Evolutionary conservation across 2,113 vertebrate species (phyloP).

Genomic region (Eulemur macaco): DNA sequence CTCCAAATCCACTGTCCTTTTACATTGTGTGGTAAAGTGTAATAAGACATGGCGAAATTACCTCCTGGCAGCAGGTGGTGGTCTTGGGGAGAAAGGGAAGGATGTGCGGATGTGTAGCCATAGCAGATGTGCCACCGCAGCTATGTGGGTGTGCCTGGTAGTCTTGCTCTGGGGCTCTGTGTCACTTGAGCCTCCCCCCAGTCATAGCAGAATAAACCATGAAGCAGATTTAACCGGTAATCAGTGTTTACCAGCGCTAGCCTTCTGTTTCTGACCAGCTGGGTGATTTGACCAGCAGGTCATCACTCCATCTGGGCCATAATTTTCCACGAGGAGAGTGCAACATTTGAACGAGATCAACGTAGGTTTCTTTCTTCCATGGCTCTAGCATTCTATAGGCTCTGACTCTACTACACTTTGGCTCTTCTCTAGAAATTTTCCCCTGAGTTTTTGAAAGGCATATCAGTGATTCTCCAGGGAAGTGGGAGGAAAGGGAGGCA

Average conservation of each 20-base stretch:
- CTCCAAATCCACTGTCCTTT: background rate
- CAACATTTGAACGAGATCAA: background rate
- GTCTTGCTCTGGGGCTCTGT: background rate
- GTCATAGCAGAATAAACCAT: rapidly evolving
- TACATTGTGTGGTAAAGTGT: background rate
- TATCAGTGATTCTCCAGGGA: background rate
- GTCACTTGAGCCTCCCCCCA: background rate
- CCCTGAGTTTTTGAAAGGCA: background rate
- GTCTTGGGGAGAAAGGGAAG: background rate
- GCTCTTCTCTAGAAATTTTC: background rate
- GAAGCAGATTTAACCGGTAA: rapidly evolving
- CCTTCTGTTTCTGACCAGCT: background rate
- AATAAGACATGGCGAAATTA: background rate
- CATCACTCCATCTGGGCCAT: background rate
- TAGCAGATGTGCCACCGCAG: rapidly evolving
- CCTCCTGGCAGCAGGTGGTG: background rate
- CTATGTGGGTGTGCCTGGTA: rapidly evolving
- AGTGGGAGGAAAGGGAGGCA: background rate
- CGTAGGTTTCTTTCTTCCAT: background rate
- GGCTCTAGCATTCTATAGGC: background rate
- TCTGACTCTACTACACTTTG: background rate
- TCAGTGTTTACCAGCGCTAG: background rate
- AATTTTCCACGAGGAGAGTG: background rate
- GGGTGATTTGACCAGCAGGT: background rate
- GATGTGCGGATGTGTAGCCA: rapidly evolving